Evolutionary conservation across 2,888 invertebrate genomes (phyloP).

Genomic region (Pardosa pseudoannulata): DNA sequence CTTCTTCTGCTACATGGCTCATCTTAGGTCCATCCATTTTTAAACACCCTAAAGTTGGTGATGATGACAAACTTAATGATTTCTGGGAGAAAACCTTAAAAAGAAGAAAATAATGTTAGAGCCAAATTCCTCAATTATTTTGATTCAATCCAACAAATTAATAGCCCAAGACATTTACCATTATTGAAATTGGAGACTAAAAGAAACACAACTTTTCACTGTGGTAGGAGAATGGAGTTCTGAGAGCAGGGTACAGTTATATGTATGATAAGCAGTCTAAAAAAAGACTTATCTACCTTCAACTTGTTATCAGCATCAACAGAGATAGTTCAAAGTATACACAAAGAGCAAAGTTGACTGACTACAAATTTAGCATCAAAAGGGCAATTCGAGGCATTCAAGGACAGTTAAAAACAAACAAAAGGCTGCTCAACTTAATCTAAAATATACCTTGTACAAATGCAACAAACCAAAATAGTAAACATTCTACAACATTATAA

Average conservation of each 20-base stretch:
- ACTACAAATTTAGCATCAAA: conserved; percentile 31
- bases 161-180: too few species aligned
- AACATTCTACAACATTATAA: too few species aligned
- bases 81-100: conserved; percentile 61
- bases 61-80: conserved; percentile 8
- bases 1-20: background rate
- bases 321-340: conserved; percentile 68
- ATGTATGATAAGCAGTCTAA: conserved; percentile 61
- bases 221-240: background rate
- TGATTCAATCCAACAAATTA: too few species aligned
- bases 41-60: background rate
- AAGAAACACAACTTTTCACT: background rate
- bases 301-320: conserved; percentile 52
- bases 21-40: background rate
- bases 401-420: conserved; percentile 2
- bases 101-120: background rate
- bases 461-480: too few species aligned
- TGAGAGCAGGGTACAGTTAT: conserved; percentile 24
- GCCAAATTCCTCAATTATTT: too few species aligned
- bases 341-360: conserved; percentile 57
- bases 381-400: background rate
- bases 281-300: conserved; percentile 65
- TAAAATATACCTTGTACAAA: too few species aligned
- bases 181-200: too few species aligned
- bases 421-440: too few species aligned